Conservation (phyloP, 2,888 invertebrate species). For the Oithona nana region DNA sequence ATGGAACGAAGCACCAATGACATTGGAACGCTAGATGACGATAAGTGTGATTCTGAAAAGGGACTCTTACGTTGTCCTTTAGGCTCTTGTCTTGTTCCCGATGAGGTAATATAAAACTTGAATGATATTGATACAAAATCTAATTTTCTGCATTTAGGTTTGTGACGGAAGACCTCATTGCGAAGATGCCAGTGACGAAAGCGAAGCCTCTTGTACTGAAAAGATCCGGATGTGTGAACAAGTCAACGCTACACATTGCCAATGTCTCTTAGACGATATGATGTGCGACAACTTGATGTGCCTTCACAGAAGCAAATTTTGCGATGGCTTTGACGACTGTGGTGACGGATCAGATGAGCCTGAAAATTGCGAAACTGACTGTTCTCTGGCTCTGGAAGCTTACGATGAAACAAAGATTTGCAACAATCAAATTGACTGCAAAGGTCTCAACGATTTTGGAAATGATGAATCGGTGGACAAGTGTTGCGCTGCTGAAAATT, state of each 20-base stretch:
- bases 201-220: not conserved
- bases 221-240: not conserved
- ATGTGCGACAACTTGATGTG: slow-evolving; percentile 2
- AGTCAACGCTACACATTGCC: slow-evolving; percentile 7
- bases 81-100: not conserved
- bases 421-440: not conserved
- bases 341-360: slow-evolving; percentile 11
- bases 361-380: not conserved
- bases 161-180: slow-evolving; percentile 7
- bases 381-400: not conserved
- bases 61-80: not conserved
- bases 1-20: not conserved
- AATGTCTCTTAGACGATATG: not conserved
- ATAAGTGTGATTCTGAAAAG: slow-evolving; percentile 1
- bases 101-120: not conserved
- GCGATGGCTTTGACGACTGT: slow-evolving; percentile 8
- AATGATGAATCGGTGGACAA: not conserved
- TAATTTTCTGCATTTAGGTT: not conserved
- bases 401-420: not conserved
- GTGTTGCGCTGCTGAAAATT: not conserved
- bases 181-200: not conserved
- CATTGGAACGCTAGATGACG: not conserved
- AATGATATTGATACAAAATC: not conserved
- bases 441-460: not conserved
- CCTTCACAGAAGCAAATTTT: not conserved